Evolutionary conservation across 2,797 vertebrate species (phyloP), one percentile per base, ranked within the genome.

Genomic region (Microctenopoma lineatum): DNA sequence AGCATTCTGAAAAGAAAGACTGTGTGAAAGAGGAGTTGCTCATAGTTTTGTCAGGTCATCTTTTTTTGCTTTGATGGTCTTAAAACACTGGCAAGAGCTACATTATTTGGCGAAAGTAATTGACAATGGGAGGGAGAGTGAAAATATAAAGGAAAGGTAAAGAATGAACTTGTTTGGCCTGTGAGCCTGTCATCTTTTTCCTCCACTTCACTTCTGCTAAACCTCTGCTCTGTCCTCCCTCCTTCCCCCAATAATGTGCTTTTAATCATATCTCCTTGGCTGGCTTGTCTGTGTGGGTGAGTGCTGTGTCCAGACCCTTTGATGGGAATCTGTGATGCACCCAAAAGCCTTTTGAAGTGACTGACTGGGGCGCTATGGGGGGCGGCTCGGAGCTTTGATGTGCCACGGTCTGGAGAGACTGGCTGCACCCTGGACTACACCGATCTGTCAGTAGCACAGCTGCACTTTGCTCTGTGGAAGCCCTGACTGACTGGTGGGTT

Each of bases 281-380:
- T 80, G 86, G 73, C 84, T 83, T 21, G 66, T 82, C 80, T 89
- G 84, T 70, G 78, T 86, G 86, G 81, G 87, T 79, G 85, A 89
- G 85, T 61, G 81, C 82, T 76, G 58, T 80, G 70, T 91, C 80
- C 81, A 84, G 75, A 54, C 75, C 81, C 91, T 92, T 94, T 93
- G 92, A 93, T 93, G 89, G 89, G 88, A 91, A 91, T 92, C 84
- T 84, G 88, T 55, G 93, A 94, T 94, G 94, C 92, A 79, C 93
- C 88, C 84, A 80, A 89, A 83, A 84, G 75, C 84, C 94, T 95
- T 92, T 95, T 95, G 94, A 95, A 95, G 94, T 94, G 90, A 89
- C 89, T 75, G 89, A 77, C 91, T 81, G 60, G 86, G 87, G 91
- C 92, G 90, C 91, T 85, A 86, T 84, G 84, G 29, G 29, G 29